Base-by-base conservation (phyloP, 92 coral and sea anemone species). In the Zoanthus sansibaricus region DNA sequence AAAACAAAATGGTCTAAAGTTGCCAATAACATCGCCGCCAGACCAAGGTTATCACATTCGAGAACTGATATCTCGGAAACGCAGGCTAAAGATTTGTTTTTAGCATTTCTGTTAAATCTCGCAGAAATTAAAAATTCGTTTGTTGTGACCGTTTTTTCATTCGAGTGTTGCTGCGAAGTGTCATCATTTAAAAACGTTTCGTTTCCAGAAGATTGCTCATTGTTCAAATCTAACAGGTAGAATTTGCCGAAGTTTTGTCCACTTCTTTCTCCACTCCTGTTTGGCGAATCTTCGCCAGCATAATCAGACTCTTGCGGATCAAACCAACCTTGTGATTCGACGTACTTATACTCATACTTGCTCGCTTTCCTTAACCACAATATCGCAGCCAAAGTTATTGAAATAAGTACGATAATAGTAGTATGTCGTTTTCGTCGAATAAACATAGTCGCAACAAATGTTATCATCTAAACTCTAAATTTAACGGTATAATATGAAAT, bases 1-100 rank as follows among this genome's bases (percentile, higher is more conserved):
- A 79, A 17, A 3, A 88, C 87, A 7, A 92, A 78, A 11, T 88
- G 94, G 69, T 91, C 95, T 11, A 94, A 52, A 10, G 96, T 86
- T 17, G 56, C 78, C 78, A 94, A 61, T 49, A 89, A 8, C 18
- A 83, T 31, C 3, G 89, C 91, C 7, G 96, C 93, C 3, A 94
- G 48, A 1, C 96, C 96, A 14, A 87, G 59, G 72, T 76, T 88
- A 62, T 71, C 71, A 68, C 96, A 93, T 15, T 87, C 88, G 37
- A 75, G 73, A 4, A 93, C 30, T 31, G 88, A 87, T 0, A 88
- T 56, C 71, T 93, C 96, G 3, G 93, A 92, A 33, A 86, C 91
- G 69, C 96, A 93, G 16, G 85, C 85, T 68, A 32, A 64, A 21
- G 9, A 67, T 62, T 45, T 54, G 5, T 18, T 49, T 3, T 14